Conservation (phyloP, 2,888 invertebrate species). For the Aporophyla nigra region DNA sequence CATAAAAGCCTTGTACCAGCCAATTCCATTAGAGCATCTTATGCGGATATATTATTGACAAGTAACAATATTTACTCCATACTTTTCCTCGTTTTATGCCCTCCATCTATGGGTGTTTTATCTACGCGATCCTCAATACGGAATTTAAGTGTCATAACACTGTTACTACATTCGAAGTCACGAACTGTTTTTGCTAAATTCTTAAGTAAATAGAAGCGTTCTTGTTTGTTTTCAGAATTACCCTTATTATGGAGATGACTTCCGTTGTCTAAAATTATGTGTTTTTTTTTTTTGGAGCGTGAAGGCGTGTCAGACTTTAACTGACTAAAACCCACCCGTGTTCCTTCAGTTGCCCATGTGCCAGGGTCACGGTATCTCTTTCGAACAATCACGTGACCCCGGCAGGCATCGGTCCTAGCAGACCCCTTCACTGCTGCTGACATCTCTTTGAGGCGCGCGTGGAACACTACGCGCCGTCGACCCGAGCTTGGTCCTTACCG, state of each 20-base stretch:
- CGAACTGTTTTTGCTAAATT: conserved; percentile 68
- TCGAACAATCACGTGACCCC: no score
- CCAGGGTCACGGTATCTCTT: no score
- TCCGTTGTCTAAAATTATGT: neutral
- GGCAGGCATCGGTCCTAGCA: no score
- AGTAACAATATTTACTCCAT: conserved; percentile 21
- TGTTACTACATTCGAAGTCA: conserved; percentile 67
- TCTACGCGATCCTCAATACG: conserved; percentile 36
- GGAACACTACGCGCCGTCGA: no score
- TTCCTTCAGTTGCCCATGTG: no score
- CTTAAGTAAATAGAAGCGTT: conserved; percentile 64
- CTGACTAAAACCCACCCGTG: no score
- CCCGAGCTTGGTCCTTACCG: no score
- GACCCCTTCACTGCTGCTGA: no score
- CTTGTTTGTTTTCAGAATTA: conserved; percentile 44
- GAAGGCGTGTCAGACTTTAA: no score
- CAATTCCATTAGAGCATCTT: conserved; percentile 36
- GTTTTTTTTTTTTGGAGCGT: no score
- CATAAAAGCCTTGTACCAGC: neutral
- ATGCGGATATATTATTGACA: conserved; percentile 27
- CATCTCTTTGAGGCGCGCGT: no score
- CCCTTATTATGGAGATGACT: conserved; percentile 30
- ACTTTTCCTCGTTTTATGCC: conserved; percentile 37
- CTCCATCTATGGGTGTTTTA: conserved; percentile 22
- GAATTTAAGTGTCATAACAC: conserved; percentile 62